A percentile compares a stretch with the other conserved stretches of the same genome.
These are phyloP conservation scores for Coelogynopora nodosa DNA, from an alignment of 2,888 invertebrate species.

Conservation along the genomic window DNA sequence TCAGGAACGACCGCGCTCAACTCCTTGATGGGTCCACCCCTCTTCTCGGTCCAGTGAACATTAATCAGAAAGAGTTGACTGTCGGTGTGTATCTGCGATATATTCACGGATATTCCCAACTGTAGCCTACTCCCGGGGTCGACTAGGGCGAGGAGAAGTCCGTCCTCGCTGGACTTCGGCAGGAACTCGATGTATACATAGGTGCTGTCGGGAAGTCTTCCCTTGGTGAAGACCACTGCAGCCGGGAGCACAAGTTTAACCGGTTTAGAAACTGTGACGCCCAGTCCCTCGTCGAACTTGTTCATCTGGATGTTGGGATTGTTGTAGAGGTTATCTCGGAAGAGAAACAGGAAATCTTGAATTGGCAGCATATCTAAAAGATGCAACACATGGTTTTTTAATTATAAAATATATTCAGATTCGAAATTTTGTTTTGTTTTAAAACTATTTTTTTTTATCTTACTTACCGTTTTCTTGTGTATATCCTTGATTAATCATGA, in stretches of 20 bases:
- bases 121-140: background rate
- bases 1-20: background rate
- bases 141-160: background rate
- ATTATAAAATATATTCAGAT: too few species aligned
- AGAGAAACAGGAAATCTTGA: background rate
- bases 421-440: too few species aligned
- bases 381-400: too few species aligned
- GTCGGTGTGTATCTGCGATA: background rate
- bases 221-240: background rate
- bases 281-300: background rate
- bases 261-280: background rate
- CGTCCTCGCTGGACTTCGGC: background rate
- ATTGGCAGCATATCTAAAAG: background rate
- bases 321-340: background rate
- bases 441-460: too few species aligned
- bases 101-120: background rate
- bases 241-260: background rate
- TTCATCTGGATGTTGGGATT: background rate
- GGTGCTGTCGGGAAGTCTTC: background rate
- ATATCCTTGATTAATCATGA: too few species aligned
- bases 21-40: background rate
- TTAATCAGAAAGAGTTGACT: background rate
- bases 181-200: background rate
- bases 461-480: too few species aligned
- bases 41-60: background rate